Conservation (phyloP, 2,888 invertebrate species). For the Drosophila barbarae region DNA sequence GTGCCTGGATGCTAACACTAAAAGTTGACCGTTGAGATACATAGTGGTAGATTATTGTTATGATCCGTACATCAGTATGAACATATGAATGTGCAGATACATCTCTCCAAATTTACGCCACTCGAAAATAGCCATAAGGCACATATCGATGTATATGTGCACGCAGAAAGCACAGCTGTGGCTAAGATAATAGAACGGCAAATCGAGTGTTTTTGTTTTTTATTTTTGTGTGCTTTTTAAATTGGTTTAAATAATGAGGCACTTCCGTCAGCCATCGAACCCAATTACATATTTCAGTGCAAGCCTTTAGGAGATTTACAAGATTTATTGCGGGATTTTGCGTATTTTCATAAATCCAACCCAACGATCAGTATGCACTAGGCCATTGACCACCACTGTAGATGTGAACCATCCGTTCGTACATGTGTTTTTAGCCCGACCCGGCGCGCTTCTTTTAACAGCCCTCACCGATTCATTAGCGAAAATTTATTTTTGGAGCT, state of each 20-base stretch:
- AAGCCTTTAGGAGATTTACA: too few relatives aligned
- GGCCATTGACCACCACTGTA: slow-evolving; percentile 1
- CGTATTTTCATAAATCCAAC: too few relatives aligned
- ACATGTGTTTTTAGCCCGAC: slow-evolving; percentile 33
- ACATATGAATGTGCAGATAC: slow-evolving; percentile 6
- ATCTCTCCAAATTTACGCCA: slow-evolving; percentile 42
- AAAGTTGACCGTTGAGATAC: neutral
- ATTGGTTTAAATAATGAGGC: neutral
- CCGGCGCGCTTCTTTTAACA: slow-evolving; percentile 48
- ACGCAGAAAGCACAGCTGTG: slow-evolving; percentile 12
- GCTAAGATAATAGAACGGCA: slow-evolving; percentile 13
- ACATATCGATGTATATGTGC: slow-evolving; percentile 9
- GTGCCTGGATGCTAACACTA: slow-evolving; percentile 9
- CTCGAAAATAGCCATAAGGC: slow-evolving; percentile 53
- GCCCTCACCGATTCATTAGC: slow-evolving; percentile 51
- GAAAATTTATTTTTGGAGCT: slow-evolving; percentile 71
- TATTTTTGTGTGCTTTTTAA: slow-evolving; percentile 1
- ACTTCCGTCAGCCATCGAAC: neutral
- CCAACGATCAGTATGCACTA: too few relatives aligned
- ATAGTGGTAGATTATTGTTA: slow-evolving; percentile 1
- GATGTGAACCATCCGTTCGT: slow-evolving; percentile 17
- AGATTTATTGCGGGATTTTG: too few relatives aligned
- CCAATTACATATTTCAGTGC: too few relatives aligned
- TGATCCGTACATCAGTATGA: slow-evolving; percentile 5
- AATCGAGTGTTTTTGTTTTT: neutral